These are phyloP conservation scores for Psilanteris sp. DNA, from an alignment of 1,140 invertebrate species.

Conservation along the genomic window DNA sequence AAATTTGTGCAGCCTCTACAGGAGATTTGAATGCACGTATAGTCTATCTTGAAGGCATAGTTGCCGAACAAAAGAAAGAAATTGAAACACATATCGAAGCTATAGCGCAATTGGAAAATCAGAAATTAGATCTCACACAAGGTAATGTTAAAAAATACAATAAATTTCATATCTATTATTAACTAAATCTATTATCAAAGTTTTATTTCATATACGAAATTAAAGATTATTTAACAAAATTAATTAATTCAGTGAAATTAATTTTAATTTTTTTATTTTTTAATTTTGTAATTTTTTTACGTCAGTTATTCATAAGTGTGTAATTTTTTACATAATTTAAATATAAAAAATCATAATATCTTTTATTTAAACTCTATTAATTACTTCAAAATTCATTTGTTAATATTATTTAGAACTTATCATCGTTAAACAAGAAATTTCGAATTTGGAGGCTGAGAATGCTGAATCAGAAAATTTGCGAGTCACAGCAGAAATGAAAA, in stretches of 20 bases:
- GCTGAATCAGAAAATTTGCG: conserved; percentile 83
- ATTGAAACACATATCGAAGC: conserved; percentile 81
- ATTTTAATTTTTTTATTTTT: background rate
- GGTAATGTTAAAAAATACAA: conserved; percentile 77
- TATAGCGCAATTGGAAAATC: conserved; percentile 83
- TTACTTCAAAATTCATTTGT: too few species aligned
- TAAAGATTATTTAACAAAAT: too few species aligned
- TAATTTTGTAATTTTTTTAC: conserved; percentile 33
- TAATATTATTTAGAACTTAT: conserved; percentile 83
- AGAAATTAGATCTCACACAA: conserved; percentile 85
- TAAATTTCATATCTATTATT: too few species aligned
- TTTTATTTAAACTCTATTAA: too few species aligned
- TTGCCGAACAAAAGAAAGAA: conserved; percentile 75
- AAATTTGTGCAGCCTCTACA: conserved; percentile 74
- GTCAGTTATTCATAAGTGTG: too few species aligned
- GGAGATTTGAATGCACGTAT: conserved; percentile 74
- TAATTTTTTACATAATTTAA: too few species aligned
- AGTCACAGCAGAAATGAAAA: conserved; percentile 86
- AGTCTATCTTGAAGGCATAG: conserved; percentile 73
- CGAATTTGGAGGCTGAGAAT: conserved; percentile 82
- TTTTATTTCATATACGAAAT: too few species aligned
- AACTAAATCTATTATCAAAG: too few species aligned
- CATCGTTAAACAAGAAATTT: conserved; percentile 81
- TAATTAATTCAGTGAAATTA: too few species aligned
- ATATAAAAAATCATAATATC: too few species aligned